phyloP scores from a whole-genome alignment of 2,888 invertebrate species.

The Rhimphoctona megacephalus region DNA sequence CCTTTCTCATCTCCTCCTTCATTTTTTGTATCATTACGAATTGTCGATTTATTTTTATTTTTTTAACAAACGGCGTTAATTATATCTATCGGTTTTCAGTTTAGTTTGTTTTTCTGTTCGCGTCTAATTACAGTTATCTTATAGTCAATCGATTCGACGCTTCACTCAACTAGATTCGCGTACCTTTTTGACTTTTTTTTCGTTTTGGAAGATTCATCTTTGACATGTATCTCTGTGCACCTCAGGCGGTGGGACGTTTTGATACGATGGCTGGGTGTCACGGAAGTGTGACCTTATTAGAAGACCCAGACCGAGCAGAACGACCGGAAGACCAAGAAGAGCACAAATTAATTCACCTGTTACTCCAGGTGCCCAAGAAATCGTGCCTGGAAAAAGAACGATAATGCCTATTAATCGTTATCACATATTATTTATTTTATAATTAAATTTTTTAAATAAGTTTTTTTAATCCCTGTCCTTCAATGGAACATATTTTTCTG shows the following conservation, averaged over 20 bases:
- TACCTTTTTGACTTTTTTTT: constrained; percentile 34
- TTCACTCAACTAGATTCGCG: constrained; percentile 28
- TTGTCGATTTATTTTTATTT: not conserved
- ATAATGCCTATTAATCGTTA: too few species aligned
- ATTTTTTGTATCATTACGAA: not conserved
- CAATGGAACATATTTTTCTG: too few species aligned
- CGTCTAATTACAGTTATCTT: constrained; percentile 40
- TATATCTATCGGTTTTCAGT: constrained; percentile 15
- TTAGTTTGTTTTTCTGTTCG: not conserved
- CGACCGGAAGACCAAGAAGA: constrained; percentile 87
- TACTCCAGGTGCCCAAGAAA: constrained; percentile 87
- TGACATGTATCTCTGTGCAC: constrained; percentile 78
- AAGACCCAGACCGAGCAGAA: constrained; percentile 86
- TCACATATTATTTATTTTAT: too few species aligned
- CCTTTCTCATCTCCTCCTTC: not conserved
- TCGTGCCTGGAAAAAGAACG: constrained; percentile 80
- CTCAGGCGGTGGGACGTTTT: constrained; percentile 75
- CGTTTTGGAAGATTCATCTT: constrained; percentile 77
- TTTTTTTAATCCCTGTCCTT: too few species aligned
- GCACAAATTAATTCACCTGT: constrained; percentile 88
- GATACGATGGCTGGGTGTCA: constrained; percentile 81
- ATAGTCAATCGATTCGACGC: constrained; percentile 39
- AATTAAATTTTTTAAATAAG: too few species aligned
- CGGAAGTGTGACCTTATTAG: constrained; percentile 86
- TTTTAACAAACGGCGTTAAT: constrained; percentile 12